Conservation (phyloP, 2,888 invertebrate genomes). For the Ectemnius continuus region DNA sequence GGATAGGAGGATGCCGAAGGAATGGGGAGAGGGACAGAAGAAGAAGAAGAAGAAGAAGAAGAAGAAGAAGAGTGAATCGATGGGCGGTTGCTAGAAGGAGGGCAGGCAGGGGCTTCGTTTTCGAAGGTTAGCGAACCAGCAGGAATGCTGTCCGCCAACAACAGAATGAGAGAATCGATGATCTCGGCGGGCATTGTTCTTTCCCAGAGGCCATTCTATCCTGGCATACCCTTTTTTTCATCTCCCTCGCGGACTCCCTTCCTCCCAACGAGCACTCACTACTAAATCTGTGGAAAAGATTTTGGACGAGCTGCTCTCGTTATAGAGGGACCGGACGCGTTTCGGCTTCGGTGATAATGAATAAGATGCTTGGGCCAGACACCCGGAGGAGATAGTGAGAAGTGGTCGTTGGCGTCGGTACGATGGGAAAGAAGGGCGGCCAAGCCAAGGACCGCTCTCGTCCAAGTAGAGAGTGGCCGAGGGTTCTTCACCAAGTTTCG, state of each 20-base stretch:
- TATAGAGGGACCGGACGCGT: constrained; percentile 15
- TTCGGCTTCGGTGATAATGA: background rate
- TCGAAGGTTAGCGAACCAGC: constrained; percentile 59
- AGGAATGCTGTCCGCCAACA: constrained; percentile 55
- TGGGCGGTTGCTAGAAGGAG: constrained; percentile 40
- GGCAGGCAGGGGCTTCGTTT: constrained; percentile 56
- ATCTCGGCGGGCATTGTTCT: constrained; percentile 48
- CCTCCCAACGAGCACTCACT: too few relatives aligned
- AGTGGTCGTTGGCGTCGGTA: background rate
- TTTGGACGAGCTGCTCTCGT: constrained; percentile 26
- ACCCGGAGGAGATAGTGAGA: background rate
- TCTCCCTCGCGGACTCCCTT: constrained; percentile 14
- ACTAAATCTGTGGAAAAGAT: constrained; percentile 9
- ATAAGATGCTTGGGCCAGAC: background rate
- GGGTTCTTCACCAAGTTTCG: constrained; percentile 4
- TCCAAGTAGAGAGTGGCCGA: background rate
- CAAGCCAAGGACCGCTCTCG: background rate
- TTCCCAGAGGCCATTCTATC: constrained; percentile 27
- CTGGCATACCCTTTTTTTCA: constrained; percentile 8
- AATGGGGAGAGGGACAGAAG: too few relatives aligned
- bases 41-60: too few relatives aligned
- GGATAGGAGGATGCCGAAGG: constrained; percentile 28
- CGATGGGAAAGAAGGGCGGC: background rate
- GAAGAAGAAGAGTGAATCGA: constrained; percentile 23
- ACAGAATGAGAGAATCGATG: constrained; percentile 62